A percentile compares a stretch with the other conserved stretches of the same genome.
Evolutionary conservation across 2,113 vertebrate genomes (phyloP).

Genomic region (Pomatostomus ruficeps): DNA sequence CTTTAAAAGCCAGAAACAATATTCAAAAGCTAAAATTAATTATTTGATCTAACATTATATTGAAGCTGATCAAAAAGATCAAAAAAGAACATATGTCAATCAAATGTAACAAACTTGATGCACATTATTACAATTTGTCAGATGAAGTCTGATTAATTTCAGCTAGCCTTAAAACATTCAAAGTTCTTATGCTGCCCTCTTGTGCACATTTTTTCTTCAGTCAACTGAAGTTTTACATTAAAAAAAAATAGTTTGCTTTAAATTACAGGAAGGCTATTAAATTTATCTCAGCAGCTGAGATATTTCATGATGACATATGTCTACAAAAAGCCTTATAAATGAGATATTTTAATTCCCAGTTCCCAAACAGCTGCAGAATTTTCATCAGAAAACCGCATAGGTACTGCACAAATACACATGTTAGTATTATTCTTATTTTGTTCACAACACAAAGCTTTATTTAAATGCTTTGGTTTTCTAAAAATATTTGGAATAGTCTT

Average conservation of each 20-base stretch:
- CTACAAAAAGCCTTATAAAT: not conserved
- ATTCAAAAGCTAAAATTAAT: not conserved
- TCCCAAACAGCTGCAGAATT: not conserved
- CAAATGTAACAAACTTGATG: not conserved
- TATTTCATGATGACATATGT: not conserved
- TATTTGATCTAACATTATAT: not conserved
- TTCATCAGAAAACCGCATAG: not conserved
- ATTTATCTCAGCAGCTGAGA: not conserved
- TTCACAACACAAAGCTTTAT: not conserved
- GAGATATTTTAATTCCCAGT: not conserved
- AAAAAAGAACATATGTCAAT: not conserved
- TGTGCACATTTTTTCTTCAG: not conserved
- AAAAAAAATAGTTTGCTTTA: not conserved
- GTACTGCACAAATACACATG: not conserved
- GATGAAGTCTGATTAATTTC: not conserved
- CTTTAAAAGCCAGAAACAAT: not conserved
- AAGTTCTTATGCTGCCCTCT: conserved; percentile 67
- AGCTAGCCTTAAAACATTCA: not conserved
- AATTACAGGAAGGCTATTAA: not conserved
- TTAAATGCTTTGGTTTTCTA: not conserved
- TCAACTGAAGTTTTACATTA: not conserved
- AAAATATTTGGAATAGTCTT: not conserved
- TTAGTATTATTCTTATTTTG: not conserved
- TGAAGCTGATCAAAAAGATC: not conserved
- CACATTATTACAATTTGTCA: not conserved